phyloP scores from a whole-genome alignment of 2,888 invertebrate genomes.

The Sussaba pulchella region DNA sequence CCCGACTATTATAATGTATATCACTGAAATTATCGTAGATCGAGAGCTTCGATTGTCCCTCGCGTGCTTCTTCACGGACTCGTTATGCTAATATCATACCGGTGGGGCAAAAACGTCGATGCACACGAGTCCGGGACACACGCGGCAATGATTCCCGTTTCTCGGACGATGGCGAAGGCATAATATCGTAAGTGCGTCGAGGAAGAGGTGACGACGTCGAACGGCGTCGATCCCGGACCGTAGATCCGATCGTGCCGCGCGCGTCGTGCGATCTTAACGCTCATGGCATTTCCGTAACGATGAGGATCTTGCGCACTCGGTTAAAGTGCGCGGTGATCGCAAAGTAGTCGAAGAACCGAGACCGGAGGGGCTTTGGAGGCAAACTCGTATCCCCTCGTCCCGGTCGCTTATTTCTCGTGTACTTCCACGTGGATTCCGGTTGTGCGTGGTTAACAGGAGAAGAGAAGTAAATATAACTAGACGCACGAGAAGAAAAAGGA shows the following conservation, averaged over 20 bases:
- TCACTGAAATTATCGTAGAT: constrained; percentile 38
- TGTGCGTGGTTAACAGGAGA: constrained; percentile 17
- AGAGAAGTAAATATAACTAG: neutral
- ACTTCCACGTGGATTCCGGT: neutral
- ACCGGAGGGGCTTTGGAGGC: neutral
- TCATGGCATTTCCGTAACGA: constrained; percentile 53
- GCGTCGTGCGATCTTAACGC: constrained; percentile 58
- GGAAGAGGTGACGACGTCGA: constrained; percentile 56
- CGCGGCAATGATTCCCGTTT: constrained; percentile 14
- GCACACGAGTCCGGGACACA: constrained; percentile 18
- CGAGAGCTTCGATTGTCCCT: constrained; percentile 38
- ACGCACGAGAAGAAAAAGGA: no score
- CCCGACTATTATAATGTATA: neutral
- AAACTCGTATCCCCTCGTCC: constrained; percentile 13
- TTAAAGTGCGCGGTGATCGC: constrained; percentile 13
- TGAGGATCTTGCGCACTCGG: constrained; percentile 23
- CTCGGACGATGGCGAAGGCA: constrained; percentile 4
- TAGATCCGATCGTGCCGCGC: constrained; percentile 54
- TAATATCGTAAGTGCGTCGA: constrained; percentile 60
- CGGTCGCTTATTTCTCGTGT: constrained; percentile 8
- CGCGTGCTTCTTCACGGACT: constrained; percentile 45
- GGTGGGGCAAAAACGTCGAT: constrained; percentile 16
- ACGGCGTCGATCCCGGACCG: constrained; percentile 34
- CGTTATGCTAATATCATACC: constrained; percentile 57
- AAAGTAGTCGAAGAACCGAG: constrained; percentile 9